Evolutionary conservation across 2,113 vertebrate genomes (phyloP).

Genomic region (Mixornis gularis): DNA sequence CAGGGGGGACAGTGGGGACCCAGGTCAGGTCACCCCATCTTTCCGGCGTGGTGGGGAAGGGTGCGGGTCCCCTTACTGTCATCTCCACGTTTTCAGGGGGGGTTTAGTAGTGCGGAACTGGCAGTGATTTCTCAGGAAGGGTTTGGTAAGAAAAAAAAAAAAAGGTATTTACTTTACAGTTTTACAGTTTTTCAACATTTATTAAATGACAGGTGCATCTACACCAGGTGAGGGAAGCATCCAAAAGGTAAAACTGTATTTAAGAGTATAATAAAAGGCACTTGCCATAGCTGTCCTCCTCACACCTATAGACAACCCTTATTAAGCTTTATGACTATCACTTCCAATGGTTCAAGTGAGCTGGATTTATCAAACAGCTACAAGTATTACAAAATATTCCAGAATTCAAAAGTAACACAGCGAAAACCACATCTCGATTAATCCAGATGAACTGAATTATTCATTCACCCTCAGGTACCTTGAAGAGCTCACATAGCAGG

Average conservation of each 20-base stretch:
- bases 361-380: background rate
- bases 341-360: background rate
- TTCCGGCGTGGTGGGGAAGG: accelerated
- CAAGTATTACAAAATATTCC: background rate
- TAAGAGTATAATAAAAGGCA: background rate
- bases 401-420: background rate
- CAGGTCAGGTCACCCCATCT: accelerated
- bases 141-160: accelerated
- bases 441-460: background rate
- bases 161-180: background rate
- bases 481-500: background rate
- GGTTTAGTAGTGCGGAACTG: accelerated
- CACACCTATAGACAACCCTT: background rate
- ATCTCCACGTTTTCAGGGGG: accelerated
- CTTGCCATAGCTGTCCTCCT: background rate
- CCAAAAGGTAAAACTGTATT: background rate
- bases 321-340: background rate
- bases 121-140: background rate
- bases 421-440: background rate
- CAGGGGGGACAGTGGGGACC: too few relatives aligned
- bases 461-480: background rate
- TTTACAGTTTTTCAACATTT: accelerated
- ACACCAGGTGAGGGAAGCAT: accelerated
- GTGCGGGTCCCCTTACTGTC: accelerated
- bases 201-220: background rate